Conservation (phyloP, 2,797 vertebrate genomes). For the Lates japonicus region DNA sequence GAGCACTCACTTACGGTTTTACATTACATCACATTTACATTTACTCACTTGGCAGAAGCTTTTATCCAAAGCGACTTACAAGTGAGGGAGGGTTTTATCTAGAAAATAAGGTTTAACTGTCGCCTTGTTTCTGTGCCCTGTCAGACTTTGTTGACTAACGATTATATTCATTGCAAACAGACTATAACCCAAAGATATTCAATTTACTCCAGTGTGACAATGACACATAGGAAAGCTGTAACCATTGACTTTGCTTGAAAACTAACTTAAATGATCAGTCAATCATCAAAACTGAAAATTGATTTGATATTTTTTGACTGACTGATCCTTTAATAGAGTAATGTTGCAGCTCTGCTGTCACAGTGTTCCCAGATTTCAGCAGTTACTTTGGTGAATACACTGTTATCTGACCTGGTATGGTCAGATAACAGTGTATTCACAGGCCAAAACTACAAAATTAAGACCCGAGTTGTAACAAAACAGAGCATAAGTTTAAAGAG, state of each 20-base stretch:
- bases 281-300: not conserved
- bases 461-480: not conserved
- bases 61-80: not conserved
- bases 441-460: conserved; percentile 1
- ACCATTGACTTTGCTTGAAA: not conserved
- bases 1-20: not conserved
- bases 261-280: not conserved
- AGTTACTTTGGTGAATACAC: not conserved
- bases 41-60: not conserved
- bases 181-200: no score
- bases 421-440: no score
- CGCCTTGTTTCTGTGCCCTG: not conserved
- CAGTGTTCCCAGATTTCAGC: not conserved
- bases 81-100: not conserved
- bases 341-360: not conserved
- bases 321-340: not conserved
- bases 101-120: not conserved
- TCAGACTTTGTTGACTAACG: not conserved
- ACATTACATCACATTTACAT: no score
- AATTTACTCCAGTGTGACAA: not conserved
- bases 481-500: not conserved
- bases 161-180: not conserved
- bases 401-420: not conserved
- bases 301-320: not conserved
- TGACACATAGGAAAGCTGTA: not conserved